phyloP scores from a whole-genome alignment of 2,113 vertebrate genomes.

The Gyps fulvus region DNA sequence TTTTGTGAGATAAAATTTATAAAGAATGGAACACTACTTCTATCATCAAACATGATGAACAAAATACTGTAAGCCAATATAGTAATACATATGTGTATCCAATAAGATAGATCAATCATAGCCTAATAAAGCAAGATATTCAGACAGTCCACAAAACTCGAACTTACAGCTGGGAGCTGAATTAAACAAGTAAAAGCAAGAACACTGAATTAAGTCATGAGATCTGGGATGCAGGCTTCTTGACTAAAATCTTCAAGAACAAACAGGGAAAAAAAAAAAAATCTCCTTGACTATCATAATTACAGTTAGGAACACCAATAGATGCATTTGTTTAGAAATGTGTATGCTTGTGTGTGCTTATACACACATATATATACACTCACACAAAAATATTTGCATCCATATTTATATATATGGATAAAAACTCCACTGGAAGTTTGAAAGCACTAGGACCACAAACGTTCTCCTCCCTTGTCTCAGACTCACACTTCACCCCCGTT shows the following conservation, averaged over 20 bases:
- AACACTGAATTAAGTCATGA: neutral
- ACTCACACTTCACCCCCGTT: neutral
- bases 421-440: neutral
- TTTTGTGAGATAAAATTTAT: neutral
- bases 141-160: neutral
- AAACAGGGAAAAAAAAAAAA: neutral
- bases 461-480: neutral
- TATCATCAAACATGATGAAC: neutral
- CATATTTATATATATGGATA: neutral
- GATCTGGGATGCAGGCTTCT: neutral
- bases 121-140: neutral
- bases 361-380: neutral
- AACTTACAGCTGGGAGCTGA: neutral
- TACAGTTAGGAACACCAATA: neutral
- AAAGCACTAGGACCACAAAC: neutral
- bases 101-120: neutral
- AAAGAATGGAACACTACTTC: neutral
- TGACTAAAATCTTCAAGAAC: neutral
- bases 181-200: neutral
- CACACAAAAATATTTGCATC: neutral
- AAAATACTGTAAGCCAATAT: neutral
- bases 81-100: neutral
- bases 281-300: neutral
- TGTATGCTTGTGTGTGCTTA: accelerated
- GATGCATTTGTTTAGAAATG: neutral